phyloP scores from a whole-genome alignment of 1,140 invertebrate species.

The Muscidifurax raptorellus region DNA sequence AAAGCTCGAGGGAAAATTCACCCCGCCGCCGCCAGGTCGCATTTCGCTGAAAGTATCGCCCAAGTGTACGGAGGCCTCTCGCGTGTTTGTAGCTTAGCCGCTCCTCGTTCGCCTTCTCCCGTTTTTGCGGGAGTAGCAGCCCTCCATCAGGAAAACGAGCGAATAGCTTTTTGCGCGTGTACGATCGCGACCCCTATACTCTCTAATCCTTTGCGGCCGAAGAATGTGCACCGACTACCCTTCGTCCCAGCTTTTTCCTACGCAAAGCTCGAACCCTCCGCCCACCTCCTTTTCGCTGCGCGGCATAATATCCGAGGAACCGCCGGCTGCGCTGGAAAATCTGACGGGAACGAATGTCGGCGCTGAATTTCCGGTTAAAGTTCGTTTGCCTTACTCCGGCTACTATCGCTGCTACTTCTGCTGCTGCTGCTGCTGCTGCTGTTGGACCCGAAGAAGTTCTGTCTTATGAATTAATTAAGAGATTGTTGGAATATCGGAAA shows the following conservation, averaged over 20 bases:
- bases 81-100: neutral
- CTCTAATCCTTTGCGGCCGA: constrained; percentile 45
- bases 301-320: constrained; percentile 10
- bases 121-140: neutral
- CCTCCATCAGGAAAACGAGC: constrained; percentile 35
- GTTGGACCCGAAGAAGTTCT: neutral
- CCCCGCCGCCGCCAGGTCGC: too few relatives aligned
- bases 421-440: neutral
- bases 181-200: neutral
- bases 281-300: neutral
- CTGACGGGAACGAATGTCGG: constrained; percentile 46
- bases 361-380: constrained; percentile 54
- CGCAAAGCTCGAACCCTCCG: constrained; percentile 1
- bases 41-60: too few relatives aligned
- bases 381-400: constrained; percentile 41
- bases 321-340: constrained; percentile 46
- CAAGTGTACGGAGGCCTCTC: neutral
- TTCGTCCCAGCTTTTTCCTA: constrained; percentile 7
- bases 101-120: neutral
- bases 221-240: constrained; percentile 24
- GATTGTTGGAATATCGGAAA: constrained; percentile 1
- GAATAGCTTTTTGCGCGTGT: constrained; percentile 42
- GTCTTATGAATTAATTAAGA: constrained; percentile 2
- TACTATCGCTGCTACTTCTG: too few relatives aligned
- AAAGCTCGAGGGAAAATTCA: neutral